Evolutionary conservation across 2,888 invertebrate genomes (phyloP).

Genomic region (Sicus ferrugineus): DNA sequence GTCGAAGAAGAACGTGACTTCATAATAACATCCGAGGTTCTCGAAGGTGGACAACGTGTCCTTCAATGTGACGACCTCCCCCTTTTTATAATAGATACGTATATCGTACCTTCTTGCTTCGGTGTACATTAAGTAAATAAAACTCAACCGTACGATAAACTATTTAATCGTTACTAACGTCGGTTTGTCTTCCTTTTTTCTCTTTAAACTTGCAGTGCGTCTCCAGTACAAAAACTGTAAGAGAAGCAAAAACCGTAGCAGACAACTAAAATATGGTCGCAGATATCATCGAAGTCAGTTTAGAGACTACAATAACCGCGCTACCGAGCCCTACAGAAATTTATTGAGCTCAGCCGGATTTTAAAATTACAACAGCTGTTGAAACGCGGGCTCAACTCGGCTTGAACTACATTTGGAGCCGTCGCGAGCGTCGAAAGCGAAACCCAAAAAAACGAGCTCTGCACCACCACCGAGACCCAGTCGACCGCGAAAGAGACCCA

Average conservation of each 20-base stretch:
- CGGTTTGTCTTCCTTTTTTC: not conserved
- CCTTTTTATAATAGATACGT: no score
- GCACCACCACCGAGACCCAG: not conserved
- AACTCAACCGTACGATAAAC: no score
- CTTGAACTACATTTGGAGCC: constrained; percentile 4
- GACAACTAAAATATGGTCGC: not conserved
- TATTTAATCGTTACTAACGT: not conserved
- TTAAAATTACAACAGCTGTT: not conserved
- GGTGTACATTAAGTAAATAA: no score
- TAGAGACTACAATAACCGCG: not conserved
- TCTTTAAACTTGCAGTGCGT: not conserved
- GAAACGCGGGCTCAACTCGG: not conserved
- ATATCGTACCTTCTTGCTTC: no score
- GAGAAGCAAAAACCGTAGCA: not conserved
- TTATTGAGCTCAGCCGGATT: not conserved
- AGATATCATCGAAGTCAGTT: not conserved
- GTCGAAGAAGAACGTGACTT: no score
- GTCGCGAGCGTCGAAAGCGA: not conserved
- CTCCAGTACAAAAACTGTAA: not conserved
- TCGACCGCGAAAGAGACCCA: not conserved
- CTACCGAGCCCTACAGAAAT: not conserved
- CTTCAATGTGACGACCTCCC: no score
- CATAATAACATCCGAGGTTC: no score
- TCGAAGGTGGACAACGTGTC: no score
- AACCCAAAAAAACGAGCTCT: not conserved